These are phyloP conservation scores for Pelodiscus sinensis DNA, from an alignment of 2,113 vertebrate species.

Conservation along the genomic window DNA sequence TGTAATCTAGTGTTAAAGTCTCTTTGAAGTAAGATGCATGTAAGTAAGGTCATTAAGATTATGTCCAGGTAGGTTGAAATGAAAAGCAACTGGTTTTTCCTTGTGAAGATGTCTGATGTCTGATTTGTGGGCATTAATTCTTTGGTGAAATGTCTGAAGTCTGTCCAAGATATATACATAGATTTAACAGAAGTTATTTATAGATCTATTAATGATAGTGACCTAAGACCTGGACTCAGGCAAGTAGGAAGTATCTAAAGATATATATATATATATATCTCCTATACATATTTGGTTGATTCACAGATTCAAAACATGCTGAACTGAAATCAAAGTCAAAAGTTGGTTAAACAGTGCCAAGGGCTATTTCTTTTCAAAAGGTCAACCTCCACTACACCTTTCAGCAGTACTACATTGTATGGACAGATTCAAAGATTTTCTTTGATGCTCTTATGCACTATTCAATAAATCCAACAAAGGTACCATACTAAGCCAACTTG, in stretches of 20 bases:
- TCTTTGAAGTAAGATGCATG: too few species aligned
- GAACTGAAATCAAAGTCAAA: neutral
- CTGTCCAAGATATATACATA: neutral
- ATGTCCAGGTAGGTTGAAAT: too few species aligned
- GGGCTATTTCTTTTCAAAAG: neutral
- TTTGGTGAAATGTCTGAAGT: too few species aligned
- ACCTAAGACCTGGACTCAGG: neutral
- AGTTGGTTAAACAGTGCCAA: neutral
- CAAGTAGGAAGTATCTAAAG: neutral
- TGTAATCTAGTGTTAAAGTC: too few species aligned
- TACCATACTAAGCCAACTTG: neutral
- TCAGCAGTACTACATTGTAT: neutral
- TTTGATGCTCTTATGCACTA: neutral
- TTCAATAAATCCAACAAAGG: neutral
- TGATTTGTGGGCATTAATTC: too few species aligned
- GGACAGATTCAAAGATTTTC: neutral
- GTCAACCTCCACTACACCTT: neutral
- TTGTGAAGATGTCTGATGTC: too few species aligned
- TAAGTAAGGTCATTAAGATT: too few species aligned
- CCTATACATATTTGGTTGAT: neutral
- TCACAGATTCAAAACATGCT: neutral
- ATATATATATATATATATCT: too few species aligned
- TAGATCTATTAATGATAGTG: neutral
- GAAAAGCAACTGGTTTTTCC: too few species aligned
- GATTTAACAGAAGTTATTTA: neutral